A percentile compares a stretch with the other conserved stretches of the same genome.
Conservation (phyloP, 2,113 vertebrate species). For the Neoarius graeffei region DNA sequence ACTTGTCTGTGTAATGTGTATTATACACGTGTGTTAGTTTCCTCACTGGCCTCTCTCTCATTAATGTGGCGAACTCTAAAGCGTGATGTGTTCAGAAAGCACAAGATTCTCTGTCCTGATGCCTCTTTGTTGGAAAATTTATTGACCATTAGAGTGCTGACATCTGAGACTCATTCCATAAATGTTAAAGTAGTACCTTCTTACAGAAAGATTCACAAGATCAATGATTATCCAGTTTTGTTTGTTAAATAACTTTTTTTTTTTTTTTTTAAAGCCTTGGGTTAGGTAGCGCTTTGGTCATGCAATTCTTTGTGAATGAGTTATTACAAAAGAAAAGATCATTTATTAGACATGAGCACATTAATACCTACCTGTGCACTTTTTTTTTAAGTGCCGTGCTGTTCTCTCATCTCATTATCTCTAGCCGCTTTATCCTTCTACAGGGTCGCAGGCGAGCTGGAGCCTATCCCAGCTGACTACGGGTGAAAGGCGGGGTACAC, state of each 20-base stretch:
- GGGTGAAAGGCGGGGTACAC: too few relatives aligned
- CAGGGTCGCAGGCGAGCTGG: too few relatives aligned
- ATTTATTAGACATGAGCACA: not conserved
- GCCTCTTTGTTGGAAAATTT: not conserved
- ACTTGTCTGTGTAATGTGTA: too few relatives aligned
- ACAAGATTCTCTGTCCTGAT: not conserved
- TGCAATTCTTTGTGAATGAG: not conserved
- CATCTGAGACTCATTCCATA: not conserved
- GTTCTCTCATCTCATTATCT: too few relatives aligned
- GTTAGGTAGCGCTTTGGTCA: not conserved
- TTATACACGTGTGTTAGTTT: not conserved
- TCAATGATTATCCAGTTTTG: not conserved
- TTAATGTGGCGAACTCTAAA: not conserved
- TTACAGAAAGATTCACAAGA: not conserved
- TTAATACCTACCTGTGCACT: not conserved
- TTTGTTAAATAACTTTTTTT: not conserved
- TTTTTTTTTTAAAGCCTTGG: not conserved
- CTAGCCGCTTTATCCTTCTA: too few relatives aligned
- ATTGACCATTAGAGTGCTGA: not conserved
- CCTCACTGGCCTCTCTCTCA: not conserved
- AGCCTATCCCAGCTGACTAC: too few relatives aligned
- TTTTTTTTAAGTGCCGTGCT: not conserved
- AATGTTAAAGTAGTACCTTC: not conserved
- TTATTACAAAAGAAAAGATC: not conserved
- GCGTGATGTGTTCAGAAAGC: not conserved